Evolutionary conservation across 2,888 invertebrate genomes (phyloP).

Genomic region (Incurvaria masculella): DNA sequence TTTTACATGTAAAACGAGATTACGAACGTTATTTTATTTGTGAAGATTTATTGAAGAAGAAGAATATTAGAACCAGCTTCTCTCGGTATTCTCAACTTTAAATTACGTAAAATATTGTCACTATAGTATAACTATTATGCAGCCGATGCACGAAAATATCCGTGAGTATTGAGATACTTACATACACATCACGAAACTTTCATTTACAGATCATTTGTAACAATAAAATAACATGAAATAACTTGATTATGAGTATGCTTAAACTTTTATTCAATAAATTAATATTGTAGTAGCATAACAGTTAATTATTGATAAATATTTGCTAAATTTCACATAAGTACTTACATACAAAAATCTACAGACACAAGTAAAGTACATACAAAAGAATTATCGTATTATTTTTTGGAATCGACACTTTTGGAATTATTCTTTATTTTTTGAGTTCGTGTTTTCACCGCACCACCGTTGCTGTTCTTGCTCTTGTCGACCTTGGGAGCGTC

Average conservation of each 20-base stretch:
- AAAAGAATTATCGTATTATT: not conserved
- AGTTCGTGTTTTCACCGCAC: not conserved
- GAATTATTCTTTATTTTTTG: slow-evolving; percentile 38
- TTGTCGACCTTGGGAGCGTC: not conserved
- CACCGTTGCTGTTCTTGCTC: not conserved
- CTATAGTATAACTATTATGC: too few relatives aligned
- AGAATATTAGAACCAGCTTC: too few relatives aligned
- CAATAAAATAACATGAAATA: not conserved
- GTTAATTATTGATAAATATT: too few relatives aligned
- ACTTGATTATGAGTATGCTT: not conserved
- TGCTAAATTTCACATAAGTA: not conserved
- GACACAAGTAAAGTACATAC: not conserved
- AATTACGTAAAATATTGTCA: too few relatives aligned
- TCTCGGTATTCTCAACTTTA: too few relatives aligned
- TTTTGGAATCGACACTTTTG: slow-evolving; percentile 44
- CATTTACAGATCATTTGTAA: not conserved
- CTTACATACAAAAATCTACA: not conserved
- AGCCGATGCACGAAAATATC: too few relatives aligned
- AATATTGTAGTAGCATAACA: too few relatives aligned
- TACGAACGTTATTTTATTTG: too few relatives aligned
- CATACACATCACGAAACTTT: not conserved
- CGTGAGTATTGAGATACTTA: too few relatives aligned
- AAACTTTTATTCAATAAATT: not conserved
- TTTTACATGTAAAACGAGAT: too few relatives aligned
- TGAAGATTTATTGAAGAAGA: too few relatives aligned